Conservation (phyloP, 2,888 invertebrate species). For the Tanypteryx hageni region DNA sequence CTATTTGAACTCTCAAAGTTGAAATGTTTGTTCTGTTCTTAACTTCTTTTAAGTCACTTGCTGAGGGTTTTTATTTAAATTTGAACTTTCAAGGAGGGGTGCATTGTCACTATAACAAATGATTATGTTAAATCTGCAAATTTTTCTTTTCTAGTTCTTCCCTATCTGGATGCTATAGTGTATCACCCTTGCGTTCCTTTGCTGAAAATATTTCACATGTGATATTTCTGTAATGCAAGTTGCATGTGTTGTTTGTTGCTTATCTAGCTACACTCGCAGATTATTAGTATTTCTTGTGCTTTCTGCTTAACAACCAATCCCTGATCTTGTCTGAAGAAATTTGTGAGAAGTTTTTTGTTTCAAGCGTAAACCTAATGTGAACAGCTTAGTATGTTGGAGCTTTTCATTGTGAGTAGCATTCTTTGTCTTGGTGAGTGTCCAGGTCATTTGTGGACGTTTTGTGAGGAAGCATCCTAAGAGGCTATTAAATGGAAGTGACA, state of each 20-base stretch:
- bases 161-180: too few species aligned
- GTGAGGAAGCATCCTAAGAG: conserved; percentile 6
- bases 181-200: too few species aligned
- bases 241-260: not conserved
- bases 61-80: not conserved
- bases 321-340: conserved; percentile 18
- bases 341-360: not conserved
- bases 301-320: not conserved
- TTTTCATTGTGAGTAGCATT: conserved; percentile 31
- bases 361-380: not conserved
- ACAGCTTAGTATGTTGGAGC: conserved; percentile 16
- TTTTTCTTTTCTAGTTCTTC: too few species aligned
- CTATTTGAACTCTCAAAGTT: not conserved
- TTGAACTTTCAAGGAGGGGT: too few species aligned
- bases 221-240: not conserved
- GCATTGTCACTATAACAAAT: too few species aligned
- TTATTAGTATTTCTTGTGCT: not conserved
- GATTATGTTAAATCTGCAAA: too few species aligned
- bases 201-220: not conserved
- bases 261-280: not conserved
- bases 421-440: conserved; percentile 35
- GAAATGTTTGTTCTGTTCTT: not conserved
- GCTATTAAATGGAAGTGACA: not conserved
- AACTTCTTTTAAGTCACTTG: not conserved
- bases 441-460: conserved; percentile 21